These are phyloP conservation scores for Ecdyonurus torrentis DNA, from an alignment of 2,888 invertebrate species.

Conservation along the genomic window DNA sequence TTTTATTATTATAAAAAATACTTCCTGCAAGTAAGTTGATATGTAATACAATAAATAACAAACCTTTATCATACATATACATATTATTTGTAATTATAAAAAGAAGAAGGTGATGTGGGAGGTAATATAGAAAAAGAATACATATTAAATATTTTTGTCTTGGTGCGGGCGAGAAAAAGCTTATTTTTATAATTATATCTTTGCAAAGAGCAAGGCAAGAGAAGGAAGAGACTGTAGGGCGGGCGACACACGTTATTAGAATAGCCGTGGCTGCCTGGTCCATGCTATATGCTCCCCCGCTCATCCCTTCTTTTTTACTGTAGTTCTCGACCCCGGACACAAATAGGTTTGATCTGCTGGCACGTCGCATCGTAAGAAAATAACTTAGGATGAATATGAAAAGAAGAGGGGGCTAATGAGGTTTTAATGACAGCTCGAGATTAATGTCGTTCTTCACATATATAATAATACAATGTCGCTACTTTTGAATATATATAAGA, in stretches of 20 bases:
- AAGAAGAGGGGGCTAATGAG: slow-evolving; percentile 17
- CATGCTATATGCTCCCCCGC: neutral
- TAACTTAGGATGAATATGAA: neutral
- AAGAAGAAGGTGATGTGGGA: too few species aligned
- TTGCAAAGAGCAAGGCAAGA: neutral
- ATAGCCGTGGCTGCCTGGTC: neutral
- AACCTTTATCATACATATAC: too few species aligned
- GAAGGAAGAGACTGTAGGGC: neutral
- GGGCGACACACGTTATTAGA: too few species aligned
- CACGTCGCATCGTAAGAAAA: neutral
- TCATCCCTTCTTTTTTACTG: too few species aligned
- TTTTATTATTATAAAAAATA: too few species aligned
- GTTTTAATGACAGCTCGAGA: slow-evolving; percentile 28
- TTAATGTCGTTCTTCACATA: neutral
- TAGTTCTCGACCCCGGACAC: neutral
- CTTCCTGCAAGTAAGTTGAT: too few species aligned
- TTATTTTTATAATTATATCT: neutral
- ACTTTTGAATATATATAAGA: too few species aligned
- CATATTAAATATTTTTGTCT: neutral
- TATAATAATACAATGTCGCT: neutral
- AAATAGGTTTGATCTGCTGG: neutral
- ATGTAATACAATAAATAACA: too few species aligned
- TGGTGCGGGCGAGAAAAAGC: neutral
- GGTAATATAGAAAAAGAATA: too few species aligned
- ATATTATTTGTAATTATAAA: too few species aligned